Evolutionary conservation across 2,888 invertebrate genomes (phyloP), one percentile per base, ranked within the genome.

Genomic region (Amphiduros pacificus): DNA sequence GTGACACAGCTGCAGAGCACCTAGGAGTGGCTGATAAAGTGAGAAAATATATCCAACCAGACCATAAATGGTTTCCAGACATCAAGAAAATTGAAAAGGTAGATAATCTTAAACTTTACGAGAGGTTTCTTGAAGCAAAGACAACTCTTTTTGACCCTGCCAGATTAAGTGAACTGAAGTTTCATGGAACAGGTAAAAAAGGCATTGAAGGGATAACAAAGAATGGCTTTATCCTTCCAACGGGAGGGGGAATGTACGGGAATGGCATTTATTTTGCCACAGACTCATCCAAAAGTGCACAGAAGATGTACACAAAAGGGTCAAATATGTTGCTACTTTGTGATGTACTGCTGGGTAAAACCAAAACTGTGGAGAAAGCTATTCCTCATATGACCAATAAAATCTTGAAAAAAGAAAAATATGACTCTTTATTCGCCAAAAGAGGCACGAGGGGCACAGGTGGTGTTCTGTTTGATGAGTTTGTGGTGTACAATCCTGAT

Each of bases 271-370:
- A 66, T 50, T 65, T 66, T 60, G 64, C 66, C 14, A 62, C 59
- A 2, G 66, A 66, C 56, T 61, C 66, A 24, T 66, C 66, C 9
- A 64, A 64, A 44, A 66, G 66, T 58, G 66, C 66, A 2, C 60
- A 61, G 29, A 52, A 58, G 17, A 31, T 55, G 49, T 66, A 66
- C 50, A 64, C 66, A 24, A 61, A 64, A 36, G 66, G 57, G 11
- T 66, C 66, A 11, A 62, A 62, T 40, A 61, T 44, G 60, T 62
- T 66, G 2, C 60, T 66, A 1, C 36, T 65, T 20, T 66, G 66
- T 55, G 64, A 65, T 11, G 66, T 66, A 11, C 59, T 64, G 4
- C 59, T 66, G 2, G 66, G 64, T 14, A 64, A 40, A 40, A 26
- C 52, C 20, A 24, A 40, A 14, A 62, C 62, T 1, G 59, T 55